These are phyloP conservation scores for Cydia splendana DNA, from an alignment of 1,140 invertebrate species.

Conservation along the genomic window DNA sequence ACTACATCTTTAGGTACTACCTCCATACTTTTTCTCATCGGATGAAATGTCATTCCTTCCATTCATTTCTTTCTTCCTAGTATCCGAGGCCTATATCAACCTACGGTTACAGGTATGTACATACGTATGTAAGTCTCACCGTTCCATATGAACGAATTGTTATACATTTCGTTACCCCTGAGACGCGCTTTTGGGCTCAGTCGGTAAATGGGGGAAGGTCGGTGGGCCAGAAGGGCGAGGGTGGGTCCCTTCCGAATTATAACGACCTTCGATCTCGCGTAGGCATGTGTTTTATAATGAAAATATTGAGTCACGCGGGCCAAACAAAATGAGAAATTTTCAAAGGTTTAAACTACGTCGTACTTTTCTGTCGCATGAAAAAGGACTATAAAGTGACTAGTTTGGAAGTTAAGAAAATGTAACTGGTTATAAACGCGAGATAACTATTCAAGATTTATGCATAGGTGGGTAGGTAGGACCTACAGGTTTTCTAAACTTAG, in stretches of 20 bases:
- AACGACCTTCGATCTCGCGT: slow-evolving; percentile 6
- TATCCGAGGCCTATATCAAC: not conserved
- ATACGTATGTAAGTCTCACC: not conserved
- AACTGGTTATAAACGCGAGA: not conserved
- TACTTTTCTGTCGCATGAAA: not conserved
- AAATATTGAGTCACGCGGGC: not conserved
- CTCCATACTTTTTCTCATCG: too few species aligned
- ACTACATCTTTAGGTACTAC: too few species aligned
- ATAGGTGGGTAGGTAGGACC: not conserved
- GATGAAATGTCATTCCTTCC: too few species aligned
- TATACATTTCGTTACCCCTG: slow-evolving; percentile 35
- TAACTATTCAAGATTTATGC: not conserved
- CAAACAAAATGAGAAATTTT: not conserved
- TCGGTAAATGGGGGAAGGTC: slow-evolving; percentile 45
- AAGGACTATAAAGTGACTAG: too few species aligned
- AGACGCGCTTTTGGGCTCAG: slow-evolving; percentile 25
- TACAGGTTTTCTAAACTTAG: slow-evolving; percentile 19
- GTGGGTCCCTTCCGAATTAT: slow-evolving; percentile 19
- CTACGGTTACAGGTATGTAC: not conserved
- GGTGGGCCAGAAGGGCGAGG: slow-evolving; percentile 37
- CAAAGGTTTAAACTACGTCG: not conserved
- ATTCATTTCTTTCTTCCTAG: too few species aligned
- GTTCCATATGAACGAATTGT: slow-evolving; percentile 35
- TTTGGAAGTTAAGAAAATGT: not conserved
- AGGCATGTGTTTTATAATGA: not conserved